Evolutionary conservation across 2,113 vertebrate genomes (phyloP), one percentile per base, ranked within the genome.

Genomic region (Cyanoramphus novaezelandiae): DNA sequence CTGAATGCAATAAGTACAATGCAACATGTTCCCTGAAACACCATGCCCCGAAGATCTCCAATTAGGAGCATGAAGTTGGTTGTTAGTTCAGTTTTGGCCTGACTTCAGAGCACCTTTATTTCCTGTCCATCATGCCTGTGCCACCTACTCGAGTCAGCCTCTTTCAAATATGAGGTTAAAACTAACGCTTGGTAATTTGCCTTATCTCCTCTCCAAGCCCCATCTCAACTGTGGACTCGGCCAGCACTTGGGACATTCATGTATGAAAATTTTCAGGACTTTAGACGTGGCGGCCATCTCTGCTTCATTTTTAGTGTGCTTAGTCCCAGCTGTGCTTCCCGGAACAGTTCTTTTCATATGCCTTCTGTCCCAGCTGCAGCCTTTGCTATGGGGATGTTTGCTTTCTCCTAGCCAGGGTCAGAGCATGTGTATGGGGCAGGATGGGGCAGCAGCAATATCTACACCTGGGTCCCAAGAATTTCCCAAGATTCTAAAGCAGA

Each of bases 391-490:
- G 1, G 37, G 3, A 2, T 2, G 4, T 28, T 49, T 62, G 17
- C 31, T 60, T 82, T 76, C 70, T 76, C 49, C 49, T 33, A 23
- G 59, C 13, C 25, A 70, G n/a, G 3, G 6, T 14, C 11, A 35
- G 12, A n/a, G 27, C 2, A 1, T 1, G 10, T 20, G 1, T 2
- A 7, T 17, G 70, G 29, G 24, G 19, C 4, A 5, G 27, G 28
- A 37, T 24, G 28, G 28, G 10, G 31, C 59, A 86, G 13, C 27
- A 63, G 46, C 41, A 78, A 72, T 1, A 0, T 14, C 2, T 31
- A 11, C 63, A 25, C 4, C 7, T 37, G 9, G 7, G 41, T 69
- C 20, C 15, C 13, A 35, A 68, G 13, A 8, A n/a, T 44, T 21
- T 31, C 41, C 35, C 17, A n/a, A 67, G 11, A 44, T 39, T 65